These are phyloP conservation scores for Microtus ochrogaster DNA, from an alignment of 2,113 vertebrate species.

Conservation along the genomic window DNA sequence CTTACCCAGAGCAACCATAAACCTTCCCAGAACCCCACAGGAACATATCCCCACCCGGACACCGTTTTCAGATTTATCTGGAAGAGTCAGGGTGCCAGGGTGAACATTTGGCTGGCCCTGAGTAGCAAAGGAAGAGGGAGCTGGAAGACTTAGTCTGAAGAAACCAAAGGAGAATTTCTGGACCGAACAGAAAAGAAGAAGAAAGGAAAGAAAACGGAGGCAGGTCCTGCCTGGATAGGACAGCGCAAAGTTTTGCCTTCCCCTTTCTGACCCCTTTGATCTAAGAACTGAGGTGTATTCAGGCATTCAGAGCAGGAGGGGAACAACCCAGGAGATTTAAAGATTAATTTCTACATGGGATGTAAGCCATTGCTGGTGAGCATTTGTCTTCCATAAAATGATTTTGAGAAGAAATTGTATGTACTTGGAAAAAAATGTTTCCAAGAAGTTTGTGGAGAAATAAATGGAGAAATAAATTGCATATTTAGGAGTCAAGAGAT, in stretches of 20 bases:
- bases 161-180: constrained; percentile 59
- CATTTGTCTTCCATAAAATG: constrained; percentile 64
- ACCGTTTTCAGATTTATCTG: constrained; percentile 17
- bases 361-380: constrained; percentile 35
- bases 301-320: constrained; percentile 18
- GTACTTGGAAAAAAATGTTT: constrained; percentile 61
- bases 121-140: neutral
- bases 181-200: neutral
- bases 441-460: constrained; percentile 61
- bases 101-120: neutral
- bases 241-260: neutral
- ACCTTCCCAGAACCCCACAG: neutral
- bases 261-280: neutral
- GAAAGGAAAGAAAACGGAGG: neutral
- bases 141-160: constrained; percentile 38
- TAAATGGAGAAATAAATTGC: constrained; percentile 75
- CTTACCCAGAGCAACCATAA: neutral
- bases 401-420: constrained; percentile 70
- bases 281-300: constrained; percentile 23
- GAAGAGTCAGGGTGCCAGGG: neutral
- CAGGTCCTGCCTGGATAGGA: neutral
- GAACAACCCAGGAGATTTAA: neutral
- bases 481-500: constrained; percentile 61
- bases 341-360: constrained; percentile 44
- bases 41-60: neutral